Conservation (phyloP, 2,888 invertebrate genomes). For the Xanthia togata region DNA sequence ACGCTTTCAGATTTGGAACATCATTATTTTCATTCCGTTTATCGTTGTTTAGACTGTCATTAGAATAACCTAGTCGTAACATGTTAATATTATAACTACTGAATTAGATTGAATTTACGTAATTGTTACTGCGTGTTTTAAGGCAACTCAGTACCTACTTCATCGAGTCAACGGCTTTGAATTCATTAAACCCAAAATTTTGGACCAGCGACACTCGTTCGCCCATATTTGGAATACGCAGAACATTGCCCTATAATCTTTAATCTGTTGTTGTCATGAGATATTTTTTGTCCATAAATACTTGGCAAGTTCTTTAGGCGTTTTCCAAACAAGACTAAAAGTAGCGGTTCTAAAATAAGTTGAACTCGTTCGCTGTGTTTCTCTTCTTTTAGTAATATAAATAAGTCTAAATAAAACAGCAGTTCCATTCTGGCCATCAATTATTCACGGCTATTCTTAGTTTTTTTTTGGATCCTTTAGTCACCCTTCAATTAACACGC, state of each 20-base stretch:
- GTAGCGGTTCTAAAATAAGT: constrained; percentile 44
- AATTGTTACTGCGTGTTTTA: constrained; percentile 66
- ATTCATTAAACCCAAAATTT: constrained; percentile 75
- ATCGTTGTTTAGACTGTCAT: constrained; percentile 1
- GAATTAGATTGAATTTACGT: constrained; percentile 64
- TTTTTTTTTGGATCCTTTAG: constrained; percentile 13
- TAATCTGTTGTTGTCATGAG: constrained; percentile 69
- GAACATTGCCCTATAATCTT: constrained; percentile 76
- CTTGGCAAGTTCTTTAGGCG: constrained; percentile 42
- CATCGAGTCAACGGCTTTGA: constrained; percentile 72
- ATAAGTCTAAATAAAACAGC: constrained; percentile 31
- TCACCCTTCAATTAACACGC: constrained; percentile 39
- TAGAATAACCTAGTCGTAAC: constrained; percentile 46
- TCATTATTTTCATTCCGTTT: constrained; percentile 1
- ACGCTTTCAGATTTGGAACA: background rate
- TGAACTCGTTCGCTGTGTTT: constrained; percentile 39
- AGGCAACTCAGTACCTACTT: constrained; percentile 62
- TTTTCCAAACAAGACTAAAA: constrained; percentile 56
- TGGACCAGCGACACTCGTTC: constrained; percentile 70
- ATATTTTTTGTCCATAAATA: constrained; percentile 62
- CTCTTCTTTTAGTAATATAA: constrained; percentile 30
- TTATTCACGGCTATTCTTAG: constrained; percentile 38
- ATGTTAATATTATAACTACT: constrained; percentile 61
- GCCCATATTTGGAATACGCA: constrained; percentile 74
- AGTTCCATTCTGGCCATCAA: constrained; percentile 34